These are phyloP conservation scores for Diachasmimorpha longicaudata DNA, from an alignment of 1,140 invertebrate species.

Conservation along the genomic window DNA sequence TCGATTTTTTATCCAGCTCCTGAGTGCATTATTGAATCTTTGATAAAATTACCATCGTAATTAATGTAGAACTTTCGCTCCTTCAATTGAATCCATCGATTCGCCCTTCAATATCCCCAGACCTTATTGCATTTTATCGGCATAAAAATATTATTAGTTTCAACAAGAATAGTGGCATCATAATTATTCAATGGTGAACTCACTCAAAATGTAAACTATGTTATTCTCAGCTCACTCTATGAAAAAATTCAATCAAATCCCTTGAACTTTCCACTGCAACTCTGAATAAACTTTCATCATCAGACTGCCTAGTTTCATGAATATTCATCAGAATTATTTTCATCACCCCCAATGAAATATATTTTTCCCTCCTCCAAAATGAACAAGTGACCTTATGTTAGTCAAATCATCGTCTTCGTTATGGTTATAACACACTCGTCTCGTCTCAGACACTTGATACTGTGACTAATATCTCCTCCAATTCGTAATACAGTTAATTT, in stretches of 20 bases:
- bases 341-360: neutral
- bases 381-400: neutral
- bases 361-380: neutral
- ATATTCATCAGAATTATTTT: neutral
- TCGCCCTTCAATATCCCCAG: no score
- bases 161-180: no score
- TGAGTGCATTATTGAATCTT: no score
- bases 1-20: no score
- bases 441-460: conserved; percentile 10
- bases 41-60: no score
- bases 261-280: neutral
- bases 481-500: conserved; percentile 20
- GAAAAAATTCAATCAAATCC: neutral
- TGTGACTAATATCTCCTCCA: conserved; percentile 11
- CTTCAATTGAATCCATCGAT: no score
- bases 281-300: neutral
- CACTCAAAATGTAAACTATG: no score
- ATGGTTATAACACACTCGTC: neutral
- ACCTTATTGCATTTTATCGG: no score
- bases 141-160: no score
- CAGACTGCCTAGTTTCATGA: neutral
- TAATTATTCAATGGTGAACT: no score
- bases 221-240: no score
- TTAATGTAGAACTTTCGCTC: no score
- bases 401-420: neutral